phyloP scores from a whole-genome alignment of 35 echinoderm and acorn worm species.

The Strongylocentrotus purpuratus region DNA sequence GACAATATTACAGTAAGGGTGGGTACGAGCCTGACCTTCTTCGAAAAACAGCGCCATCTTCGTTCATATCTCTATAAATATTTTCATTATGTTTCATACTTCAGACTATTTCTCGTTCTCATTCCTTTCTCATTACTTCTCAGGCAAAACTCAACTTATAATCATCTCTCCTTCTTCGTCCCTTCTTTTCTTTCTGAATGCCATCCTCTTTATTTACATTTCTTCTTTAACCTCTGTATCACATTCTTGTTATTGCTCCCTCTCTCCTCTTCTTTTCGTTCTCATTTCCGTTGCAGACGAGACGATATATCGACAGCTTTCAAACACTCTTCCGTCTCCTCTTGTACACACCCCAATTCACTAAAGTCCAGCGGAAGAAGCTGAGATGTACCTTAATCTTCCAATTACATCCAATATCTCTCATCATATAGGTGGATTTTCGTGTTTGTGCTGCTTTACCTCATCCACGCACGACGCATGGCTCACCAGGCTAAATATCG shows the following conservation, averaged over 20 bases:
- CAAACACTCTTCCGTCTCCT: background rate
- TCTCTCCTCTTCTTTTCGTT: background rate
- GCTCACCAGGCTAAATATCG: background rate
- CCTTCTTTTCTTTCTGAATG: background rate
- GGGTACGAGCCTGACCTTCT: background rate
- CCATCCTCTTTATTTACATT: background rate
- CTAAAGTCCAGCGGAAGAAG: background rate
- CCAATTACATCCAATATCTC: conserved; percentile 10
- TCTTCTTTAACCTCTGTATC: background rate
- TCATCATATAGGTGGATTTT: background rate
- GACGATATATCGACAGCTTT: background rate
- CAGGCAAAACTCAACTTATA: background rate
- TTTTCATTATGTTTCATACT: background rate
- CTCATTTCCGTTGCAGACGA: background rate
- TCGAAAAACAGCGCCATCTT: background rate
- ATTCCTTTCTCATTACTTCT: no score
- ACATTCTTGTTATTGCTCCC: background rate
- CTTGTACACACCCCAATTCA: background rate
- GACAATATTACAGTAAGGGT: no score
- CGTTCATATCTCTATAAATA: background rate
- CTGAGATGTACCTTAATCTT: background rate
- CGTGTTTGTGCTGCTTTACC: background rate
- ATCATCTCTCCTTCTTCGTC: background rate
- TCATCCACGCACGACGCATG: background rate
- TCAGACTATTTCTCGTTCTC: no score